Evolutionary conservation across 1,140 invertebrate genomes (phyloP).

Genomic region (Solenopsis invicta): DNA sequence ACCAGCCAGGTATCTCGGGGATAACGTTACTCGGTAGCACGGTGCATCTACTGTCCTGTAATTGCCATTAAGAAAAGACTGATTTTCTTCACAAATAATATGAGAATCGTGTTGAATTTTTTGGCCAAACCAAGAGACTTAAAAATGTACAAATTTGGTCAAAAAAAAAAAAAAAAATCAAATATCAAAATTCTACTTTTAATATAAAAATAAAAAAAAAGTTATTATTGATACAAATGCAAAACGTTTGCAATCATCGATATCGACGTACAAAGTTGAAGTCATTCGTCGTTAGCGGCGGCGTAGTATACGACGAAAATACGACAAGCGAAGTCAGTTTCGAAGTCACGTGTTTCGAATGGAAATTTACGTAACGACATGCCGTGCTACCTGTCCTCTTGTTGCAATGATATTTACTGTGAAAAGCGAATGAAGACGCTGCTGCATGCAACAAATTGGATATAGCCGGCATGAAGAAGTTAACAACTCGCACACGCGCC

Average conservation of each 20-base stretch:
- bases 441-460: conserved; percentile 62
- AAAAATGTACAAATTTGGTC: not conserved
- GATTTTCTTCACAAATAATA: not conserved
- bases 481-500: conserved; percentile 63
- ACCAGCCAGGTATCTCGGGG: conserved; percentile 82
- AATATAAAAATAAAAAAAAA: not conserved
- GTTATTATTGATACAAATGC: not conserved
- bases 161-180: not conserved
- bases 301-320: not conserved
- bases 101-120: not conserved
- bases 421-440: conserved; percentile 63
- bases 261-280: not conserved
- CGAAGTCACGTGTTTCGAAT: not conserved
- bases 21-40: conserved; percentile 82
- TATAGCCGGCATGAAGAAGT: conserved; percentile 50
- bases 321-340: not conserved
- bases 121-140: not conserved
- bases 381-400: conserved; percentile 19
- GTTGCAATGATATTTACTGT: conserved; percentile 61
- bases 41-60: conserved; percentile 69
- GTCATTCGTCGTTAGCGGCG: not conserved
- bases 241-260: not conserved
- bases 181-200: not conserved
- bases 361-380: conserved; percentile 53
- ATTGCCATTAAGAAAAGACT: conserved; percentile 64